Evolutionary conservation across 2,113 vertebrate species (phyloP), one percentile per base, ranked within the genome.

Genomic region (Takifugu bimaculatus): DNA sequence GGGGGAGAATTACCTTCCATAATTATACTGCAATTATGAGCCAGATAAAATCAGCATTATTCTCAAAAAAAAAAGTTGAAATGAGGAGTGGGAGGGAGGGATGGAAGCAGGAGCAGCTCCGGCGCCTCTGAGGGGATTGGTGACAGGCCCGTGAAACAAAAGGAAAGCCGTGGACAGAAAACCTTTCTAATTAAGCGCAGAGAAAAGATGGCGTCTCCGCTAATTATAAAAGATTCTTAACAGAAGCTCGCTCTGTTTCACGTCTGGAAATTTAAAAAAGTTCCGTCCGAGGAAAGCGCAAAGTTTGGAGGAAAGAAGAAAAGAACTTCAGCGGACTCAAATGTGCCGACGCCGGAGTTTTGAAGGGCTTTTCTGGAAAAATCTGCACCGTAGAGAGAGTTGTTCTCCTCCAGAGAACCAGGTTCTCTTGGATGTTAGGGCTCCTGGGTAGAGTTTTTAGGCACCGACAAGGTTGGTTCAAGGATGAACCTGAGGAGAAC

Each of bases 191-290:
- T 91, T 88, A 88, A 89, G 70, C 80, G 69, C 25, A 80, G 68
- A 79, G 79, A 83, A 75, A 81, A 87, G 76, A 81, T 81, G 78
- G 67, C 53, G 69, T 72, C 79, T 68, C 44, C 32, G 63, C 60
- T 86, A 88, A 90, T 89, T 88, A 88, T 77, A 75, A 85, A 87
- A 88, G 87, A 90, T 90, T 67, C 81, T 84, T 83, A 82, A 87
- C 85, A 82, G n/a, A 3, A 53, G 35, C 48, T 29, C 69, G 75
- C 78, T 57, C 50, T 45, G 65, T 29, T 13, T 51, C 50, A 1
- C 53, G 48, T 53, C 32, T 13, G 49, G 20, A n/a, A 50, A 50
- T 3, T 13, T 70, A 81, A 80, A 35, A 44, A 1, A 32, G 11
- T 25, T 20, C 35, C 11, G 54, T 35, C 14, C n/a, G 49, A 11